phyloP scores from a whole-genome alignment of 2,113 vertebrate species.

The Alligator mississippiensis region DNA sequence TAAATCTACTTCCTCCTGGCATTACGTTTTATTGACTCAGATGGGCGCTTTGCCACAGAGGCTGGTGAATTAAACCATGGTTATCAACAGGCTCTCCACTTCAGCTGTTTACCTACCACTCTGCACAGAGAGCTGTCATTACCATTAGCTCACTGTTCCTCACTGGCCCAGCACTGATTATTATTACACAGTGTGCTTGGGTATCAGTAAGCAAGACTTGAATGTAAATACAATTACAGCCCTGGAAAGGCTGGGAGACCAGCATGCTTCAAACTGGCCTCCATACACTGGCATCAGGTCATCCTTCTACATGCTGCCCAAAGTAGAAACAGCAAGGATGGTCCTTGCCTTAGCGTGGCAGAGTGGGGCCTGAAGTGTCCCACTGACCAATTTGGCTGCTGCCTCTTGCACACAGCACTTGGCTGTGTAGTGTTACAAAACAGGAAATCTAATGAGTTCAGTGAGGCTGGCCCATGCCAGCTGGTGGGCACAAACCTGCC shows the following conservation, averaged over 20 bases:
- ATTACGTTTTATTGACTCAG: rapidly evolving
- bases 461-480: background rate
- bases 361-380: background rate
- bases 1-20: background rate
- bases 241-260: background rate
- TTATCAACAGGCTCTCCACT: rapidly evolving
- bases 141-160: rapidly evolving
- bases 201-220: background rate
- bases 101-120: background rate
- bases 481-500: background rate
- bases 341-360: background rate
- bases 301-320: background rate
- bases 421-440: background rate
- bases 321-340: background rate
- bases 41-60: background rate
- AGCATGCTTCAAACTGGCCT: background rate
- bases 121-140: background rate
- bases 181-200: background rate
- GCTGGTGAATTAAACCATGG: background rate
- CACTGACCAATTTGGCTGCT: background rate
- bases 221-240: background rate
- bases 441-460: background rate
- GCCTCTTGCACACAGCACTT: background rate
- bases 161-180: rapidly evolving
- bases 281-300: background rate